A percentile compares a stretch with the other conserved stretches of the same genome.
These are phyloP conservation scores for Caenorhabditis elegans DNA, from an alignment of 1,140 invertebrate species.

Conservation along the genomic window WBcel235 BX284605.5:5615001-5615500, in stretches of 20 bases:
- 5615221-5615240: not conserved
- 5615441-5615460: conserved; percentile 21
- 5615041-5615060: not conserved
- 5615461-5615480: not conserved
- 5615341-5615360: conserved; percentile 4
- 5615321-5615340: not conserved
- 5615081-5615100: not conserved
- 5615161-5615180: not conserved
- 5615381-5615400: not conserved
- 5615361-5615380: not conserved
- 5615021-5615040: not conserved
- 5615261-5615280: too few species aligned
- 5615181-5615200: conserved; percentile 19
- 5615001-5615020: too few species aligned
- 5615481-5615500: not conserved
- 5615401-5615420: not conserved
- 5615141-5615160: not conserved
- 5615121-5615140: not conserved
- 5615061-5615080: not conserved
- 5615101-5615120: not conserved
- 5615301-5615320: not conserved
- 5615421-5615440: conserved; percentile 20
- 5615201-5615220: not conserved
- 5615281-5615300: too few species aligned
- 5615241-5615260: not conserved